Percentiles rank a stretch among this genome's conserved stretches.
phyloP scores from a whole-genome alignment of 2,888 invertebrate species.

The Aporophyla nigra region DNA sequence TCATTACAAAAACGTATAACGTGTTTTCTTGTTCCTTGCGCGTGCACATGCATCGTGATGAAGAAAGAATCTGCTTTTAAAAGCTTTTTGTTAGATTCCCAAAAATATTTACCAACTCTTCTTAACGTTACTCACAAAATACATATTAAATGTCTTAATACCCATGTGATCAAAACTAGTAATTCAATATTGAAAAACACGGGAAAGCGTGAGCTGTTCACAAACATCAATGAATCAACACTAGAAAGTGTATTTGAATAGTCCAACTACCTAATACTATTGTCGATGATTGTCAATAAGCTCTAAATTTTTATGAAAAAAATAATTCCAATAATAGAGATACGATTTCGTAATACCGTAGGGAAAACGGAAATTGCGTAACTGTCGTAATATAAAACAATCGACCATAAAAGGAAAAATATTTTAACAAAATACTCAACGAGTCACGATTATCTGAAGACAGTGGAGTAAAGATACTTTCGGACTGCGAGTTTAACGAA shows the following conservation, averaged over 20 bases:
- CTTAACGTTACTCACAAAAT: constrained; percentile 11
- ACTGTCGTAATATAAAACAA: constrained; percentile 53
- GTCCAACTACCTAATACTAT: constrained; percentile 14
- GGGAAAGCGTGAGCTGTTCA: constrained; percentile 59
- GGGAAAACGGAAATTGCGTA: constrained; percentile 45
- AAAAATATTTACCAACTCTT: neutral
- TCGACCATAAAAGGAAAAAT: constrained; percentile 51
- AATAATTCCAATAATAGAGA: constrained; percentile 1
- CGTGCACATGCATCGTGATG: constrained; percentile 4
- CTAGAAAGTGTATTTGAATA: constrained; percentile 66
- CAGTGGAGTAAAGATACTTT: constrained; percentile 43
- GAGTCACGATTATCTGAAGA: constrained; percentile 53
- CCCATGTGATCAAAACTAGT: constrained; percentile 15
- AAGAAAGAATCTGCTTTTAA: neutral
- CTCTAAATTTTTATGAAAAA: constrained; percentile 1
- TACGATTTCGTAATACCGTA: constrained; percentile 26
- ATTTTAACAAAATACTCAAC: constrained; percentile 53
- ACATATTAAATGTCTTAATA: neutral
- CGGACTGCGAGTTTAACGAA: constrained; percentile 33
- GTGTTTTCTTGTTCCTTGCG: constrained; percentile 21
- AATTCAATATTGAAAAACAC: constrained; percentile 45
- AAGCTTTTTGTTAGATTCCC: neutral
- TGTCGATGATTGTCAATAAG: constrained; percentile 17
- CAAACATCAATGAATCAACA: constrained; percentile 61
- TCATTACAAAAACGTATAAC: constrained; percentile 37